phyloP scores from a whole-genome alignment of 2,888 invertebrate species.

The Aphidoletes aphidimyza region DNA sequence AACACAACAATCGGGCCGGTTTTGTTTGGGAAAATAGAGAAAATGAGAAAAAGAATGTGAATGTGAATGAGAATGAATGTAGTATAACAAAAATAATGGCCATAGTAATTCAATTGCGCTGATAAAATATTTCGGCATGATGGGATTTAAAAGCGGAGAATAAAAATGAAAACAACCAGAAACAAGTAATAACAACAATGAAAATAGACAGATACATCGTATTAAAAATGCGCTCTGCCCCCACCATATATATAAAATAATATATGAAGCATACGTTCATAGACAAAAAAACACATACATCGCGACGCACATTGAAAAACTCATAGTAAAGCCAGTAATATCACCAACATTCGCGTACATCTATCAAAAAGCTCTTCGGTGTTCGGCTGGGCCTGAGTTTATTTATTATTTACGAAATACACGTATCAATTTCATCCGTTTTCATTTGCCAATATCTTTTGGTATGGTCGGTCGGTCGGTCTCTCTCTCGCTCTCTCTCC shows the following conservation, averaged over 20 bases:
- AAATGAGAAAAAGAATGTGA: too few relatives aligned
- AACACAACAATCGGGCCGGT: neutral
- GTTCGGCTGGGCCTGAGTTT: slow-evolving; percentile 8
- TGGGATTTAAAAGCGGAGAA: neutral
- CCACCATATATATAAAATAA: neutral
- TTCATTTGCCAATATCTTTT: slow-evolving; percentile 42
- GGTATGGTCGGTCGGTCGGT: neutral
- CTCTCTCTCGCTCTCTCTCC: neutral
- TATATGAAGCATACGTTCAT: too few relatives aligned
- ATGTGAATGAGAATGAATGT: neutral
- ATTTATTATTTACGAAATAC: slow-evolving; percentile 47
- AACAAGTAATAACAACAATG: slow-evolving; percentile 27
- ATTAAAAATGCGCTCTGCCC: neutral
- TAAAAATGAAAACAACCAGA: slow-evolving; percentile 37
- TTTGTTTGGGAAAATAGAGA: too few relatives aligned
- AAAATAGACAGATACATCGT: slow-evolving; percentile 27
- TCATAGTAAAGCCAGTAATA: too few relatives aligned
- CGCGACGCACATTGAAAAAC: too few relatives aligned
- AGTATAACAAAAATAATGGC: neutral
- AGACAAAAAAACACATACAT: too few relatives aligned
- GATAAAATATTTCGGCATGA: neutral
- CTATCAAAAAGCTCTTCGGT: neutral
- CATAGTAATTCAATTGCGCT: slow-evolving; percentile 33
- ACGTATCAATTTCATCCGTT: slow-evolving; percentile 18
- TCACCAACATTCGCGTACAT: neutral